Evolutionary conservation across 2,113 vertebrate genomes (phyloP).

Genomic region (Pelusios castaneus): DNA sequence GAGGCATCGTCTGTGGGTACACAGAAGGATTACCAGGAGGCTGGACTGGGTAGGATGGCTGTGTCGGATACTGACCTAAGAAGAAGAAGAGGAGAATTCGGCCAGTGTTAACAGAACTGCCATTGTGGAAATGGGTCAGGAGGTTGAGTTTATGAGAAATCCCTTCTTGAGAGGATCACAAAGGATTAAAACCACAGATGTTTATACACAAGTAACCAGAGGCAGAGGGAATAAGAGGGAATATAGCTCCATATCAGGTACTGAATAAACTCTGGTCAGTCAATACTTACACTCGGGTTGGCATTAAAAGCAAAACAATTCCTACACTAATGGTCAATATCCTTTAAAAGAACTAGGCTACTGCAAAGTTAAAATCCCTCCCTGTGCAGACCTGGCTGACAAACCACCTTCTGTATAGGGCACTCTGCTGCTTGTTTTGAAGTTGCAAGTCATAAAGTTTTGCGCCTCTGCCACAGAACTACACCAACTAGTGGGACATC

Average conservation of each 20-base stretch:
- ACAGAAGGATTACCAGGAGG: slow-evolving; percentile 84
- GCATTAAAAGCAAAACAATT: not conserved
- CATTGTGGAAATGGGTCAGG: not conserved
- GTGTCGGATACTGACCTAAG: slow-evolving; percentile 88
- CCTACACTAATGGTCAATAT: not conserved
- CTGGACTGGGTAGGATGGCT: slow-evolving; percentile 87
- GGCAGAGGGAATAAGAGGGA: not conserved
- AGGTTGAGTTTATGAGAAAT: not conserved
- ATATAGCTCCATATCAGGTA: not conserved
- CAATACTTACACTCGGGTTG: not conserved
- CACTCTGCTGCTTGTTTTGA: not conserved
- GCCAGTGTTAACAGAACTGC: not conserved
- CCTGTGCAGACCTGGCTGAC: not conserved
- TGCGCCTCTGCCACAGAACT: not conserved
- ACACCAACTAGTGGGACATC: not conserved
- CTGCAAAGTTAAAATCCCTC: not conserved
- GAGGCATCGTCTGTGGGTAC: slow-evolving; percentile 89
- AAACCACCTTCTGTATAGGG: fast-evolving
- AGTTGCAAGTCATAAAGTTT: not conserved
- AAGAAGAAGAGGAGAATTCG: slow-evolving; percentile 47
- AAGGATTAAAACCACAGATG: not conserved
- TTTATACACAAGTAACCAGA: too few relatives aligned
- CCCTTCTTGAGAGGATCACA: not conserved
- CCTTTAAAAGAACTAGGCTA: not conserved
- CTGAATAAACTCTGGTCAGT: not conserved